These are phyloP conservation scores for Paradisaea rubra DNA, from an alignment of 2,113 vertebrate genomes.

Conservation along the genomic window DNA sequence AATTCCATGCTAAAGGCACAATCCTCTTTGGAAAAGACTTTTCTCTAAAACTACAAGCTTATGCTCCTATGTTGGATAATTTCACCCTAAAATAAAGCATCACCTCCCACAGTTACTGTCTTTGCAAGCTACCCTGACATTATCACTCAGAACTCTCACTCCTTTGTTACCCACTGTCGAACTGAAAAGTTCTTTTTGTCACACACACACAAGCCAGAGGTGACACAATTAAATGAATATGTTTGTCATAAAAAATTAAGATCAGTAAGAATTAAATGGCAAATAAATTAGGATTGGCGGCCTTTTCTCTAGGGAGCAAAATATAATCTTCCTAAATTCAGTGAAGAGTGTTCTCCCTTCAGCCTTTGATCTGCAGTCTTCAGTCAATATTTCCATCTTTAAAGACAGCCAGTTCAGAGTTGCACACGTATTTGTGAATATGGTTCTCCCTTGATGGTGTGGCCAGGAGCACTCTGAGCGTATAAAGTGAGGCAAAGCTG, in stretches of 20 bases:
- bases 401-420: background rate
- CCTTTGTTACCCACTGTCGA: slow-evolving; percentile 39
- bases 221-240: slow-evolving; percentile 63
- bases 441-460: background rate
- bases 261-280: slow-evolving; percentile 60
- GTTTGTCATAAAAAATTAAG: slow-evolving; percentile 67
- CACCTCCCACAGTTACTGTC: background rate
- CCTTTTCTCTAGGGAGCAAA: background rate
- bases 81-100: background rate
- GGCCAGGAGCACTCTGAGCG: background rate
- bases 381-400: slow-evolving; percentile 17
- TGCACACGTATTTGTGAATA: background rate
- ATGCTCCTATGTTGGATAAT: background rate
- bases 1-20: background rate
- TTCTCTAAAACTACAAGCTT: background rate
- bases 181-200: slow-evolving; percentile 50
- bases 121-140: slow-evolving; percentile 37
- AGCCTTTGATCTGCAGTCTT: slow-evolving; percentile 37
- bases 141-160: slow-evolving; percentile 28
- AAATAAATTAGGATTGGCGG: slow-evolving; percentile 62
- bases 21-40: background rate
- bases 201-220: slow-evolving; percentile 53
- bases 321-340: slow-evolving; percentile 54
- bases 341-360: slow-evolving; percentile 13
- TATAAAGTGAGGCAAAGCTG: background rate